A percentile compares a stretch with the other conserved stretches of the same genome.
Conservation (phyloP, 2,797 vertebrate species). For the Pipistrellus pipistrellus region DNA sequence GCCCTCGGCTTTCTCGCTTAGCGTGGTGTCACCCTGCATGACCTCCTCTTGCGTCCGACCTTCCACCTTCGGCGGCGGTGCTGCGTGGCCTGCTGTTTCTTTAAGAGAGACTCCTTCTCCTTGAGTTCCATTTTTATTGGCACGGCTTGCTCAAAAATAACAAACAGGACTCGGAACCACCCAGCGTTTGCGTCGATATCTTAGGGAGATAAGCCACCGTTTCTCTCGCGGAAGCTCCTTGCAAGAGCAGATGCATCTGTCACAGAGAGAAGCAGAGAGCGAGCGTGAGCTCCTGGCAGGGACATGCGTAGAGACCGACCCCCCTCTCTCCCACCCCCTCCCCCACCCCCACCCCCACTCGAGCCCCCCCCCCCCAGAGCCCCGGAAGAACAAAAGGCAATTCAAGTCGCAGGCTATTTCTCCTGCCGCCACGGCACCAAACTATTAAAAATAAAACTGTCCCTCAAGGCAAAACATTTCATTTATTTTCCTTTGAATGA, state of each 20-base stretch:
- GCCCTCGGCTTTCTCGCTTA: not conserved
- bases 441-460: constrained; percentile 86
- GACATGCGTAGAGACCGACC: not conserved
- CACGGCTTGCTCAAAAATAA: not conserved
- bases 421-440: constrained; percentile 82
- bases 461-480: constrained; percentile 88
- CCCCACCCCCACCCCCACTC: not conserved
- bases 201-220: not conserved
- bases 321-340: not conserved
- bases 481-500: constrained; percentile 89
- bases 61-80: not conserved
- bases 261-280: not conserved
- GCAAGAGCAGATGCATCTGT: not conserved
- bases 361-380: constrained; percentile 64
- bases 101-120: not conserved
- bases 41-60: not conserved
- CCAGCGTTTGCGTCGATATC: not conserved
- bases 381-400: constrained; percentile 83
- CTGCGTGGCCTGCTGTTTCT: not conserved
- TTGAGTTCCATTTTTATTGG: constrained; percentile 27
- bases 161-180: not conserved
- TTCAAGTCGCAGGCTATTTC: constrained; percentile 74
- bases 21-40: not conserved
- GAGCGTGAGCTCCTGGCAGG: not conserved
- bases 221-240: not conserved